Evolutionary conservation across 2,113 vertebrate genomes (phyloP).

Genomic region (Ascaphus truei): DNA sequence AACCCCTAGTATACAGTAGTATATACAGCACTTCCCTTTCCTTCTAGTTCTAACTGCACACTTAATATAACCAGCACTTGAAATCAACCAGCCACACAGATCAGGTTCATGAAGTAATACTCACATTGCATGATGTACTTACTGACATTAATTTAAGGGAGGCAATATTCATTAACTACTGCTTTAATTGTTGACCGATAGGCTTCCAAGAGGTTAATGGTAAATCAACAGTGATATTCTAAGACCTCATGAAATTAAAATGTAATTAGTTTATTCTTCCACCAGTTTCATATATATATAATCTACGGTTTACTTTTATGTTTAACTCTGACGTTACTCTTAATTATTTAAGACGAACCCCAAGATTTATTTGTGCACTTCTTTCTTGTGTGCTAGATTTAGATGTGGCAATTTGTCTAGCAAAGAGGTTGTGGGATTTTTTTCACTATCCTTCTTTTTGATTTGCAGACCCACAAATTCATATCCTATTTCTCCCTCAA

Average conservation of each 20-base stretch:
- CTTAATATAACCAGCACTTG: too few species aligned
- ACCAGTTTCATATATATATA: neutral
- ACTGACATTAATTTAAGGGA: neutral
- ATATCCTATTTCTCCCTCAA: conserved; percentile 7
- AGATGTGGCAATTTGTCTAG: too few species aligned
- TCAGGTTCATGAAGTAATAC: neutral
- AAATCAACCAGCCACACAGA: too few species aligned
- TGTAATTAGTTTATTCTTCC: neutral
- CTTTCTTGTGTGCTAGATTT: too few species aligned
- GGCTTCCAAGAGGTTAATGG: neutral
- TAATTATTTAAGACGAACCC: neutral
- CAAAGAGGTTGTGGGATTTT: too few species aligned
- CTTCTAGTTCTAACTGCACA: too few species aligned
- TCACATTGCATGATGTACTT: neutral
- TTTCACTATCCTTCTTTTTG: neutral
- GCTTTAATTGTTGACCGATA: neutral
- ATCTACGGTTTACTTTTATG: neutral
- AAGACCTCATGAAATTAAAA: neutral
- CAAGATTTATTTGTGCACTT: neutral
- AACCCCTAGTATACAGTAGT: too few species aligned
- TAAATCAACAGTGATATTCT: neutral
- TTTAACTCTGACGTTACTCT: neutral
- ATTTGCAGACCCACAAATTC: neutral
- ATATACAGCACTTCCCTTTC: too few species aligned
- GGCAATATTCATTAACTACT: neutral